Evolutionary conservation across 1,140 invertebrate genomes (phyloP).

Genomic region (Brachionus paranguensis): DNA sequence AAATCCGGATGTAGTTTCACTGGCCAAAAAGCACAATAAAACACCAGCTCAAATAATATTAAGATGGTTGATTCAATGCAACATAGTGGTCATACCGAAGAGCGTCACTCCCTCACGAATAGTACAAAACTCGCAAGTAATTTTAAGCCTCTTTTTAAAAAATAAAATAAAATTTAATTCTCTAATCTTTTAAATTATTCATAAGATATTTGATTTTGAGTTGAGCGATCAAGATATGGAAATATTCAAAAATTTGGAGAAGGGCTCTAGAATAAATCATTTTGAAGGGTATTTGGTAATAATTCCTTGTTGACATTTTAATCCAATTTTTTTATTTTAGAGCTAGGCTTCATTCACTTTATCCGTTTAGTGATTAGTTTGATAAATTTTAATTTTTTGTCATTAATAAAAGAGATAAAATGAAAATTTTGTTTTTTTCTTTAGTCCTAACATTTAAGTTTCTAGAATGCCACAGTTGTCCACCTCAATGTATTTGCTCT

Average conservation of each 20-base stretch:
- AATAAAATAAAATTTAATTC: neutral
- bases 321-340: neutral
- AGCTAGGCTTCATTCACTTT: neutral
- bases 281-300: conserved; percentile 15
- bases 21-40: neutral
- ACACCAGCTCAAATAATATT: conserved; percentile 27
- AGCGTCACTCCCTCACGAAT: neutral
- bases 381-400: neutral
- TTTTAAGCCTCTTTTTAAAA: neutral
- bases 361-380: neutral
- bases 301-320: neutral
- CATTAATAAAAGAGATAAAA: neutral
- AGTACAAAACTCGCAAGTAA: conserved; percentile 16
- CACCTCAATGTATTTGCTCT: neutral
- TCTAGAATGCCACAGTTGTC: neutral
- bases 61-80: conserved; percentile 1
- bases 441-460: neutral
- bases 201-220: conserved; percentile 23
- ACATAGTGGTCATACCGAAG: conserved; percentile 33
- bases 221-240: conserved; percentile 29
- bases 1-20: neutral
- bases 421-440: neutral
- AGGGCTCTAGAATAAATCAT: conserved; percentile 1
- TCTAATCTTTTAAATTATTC: neutral
- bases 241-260: conserved; percentile 19